phyloP scores from a whole-genome alignment of 2,113 vertebrate species.

The Hymenochirus boettgeri region DNA sequence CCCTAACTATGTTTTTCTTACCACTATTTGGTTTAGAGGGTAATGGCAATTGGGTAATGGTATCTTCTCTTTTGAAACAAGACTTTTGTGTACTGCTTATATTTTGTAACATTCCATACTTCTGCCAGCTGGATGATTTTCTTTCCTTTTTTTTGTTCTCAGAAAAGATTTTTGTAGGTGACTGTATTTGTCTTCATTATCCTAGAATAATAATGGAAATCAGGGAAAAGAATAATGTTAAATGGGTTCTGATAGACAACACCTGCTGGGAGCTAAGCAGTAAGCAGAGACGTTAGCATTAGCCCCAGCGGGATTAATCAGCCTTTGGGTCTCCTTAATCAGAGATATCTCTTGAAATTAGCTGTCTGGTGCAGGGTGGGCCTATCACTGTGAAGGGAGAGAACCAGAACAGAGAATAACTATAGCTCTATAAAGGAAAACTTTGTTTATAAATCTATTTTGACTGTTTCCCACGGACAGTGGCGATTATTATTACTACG shows the following conservation, averaged over 20 bases:
- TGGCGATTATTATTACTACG: too few species aligned
- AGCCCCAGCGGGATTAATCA: conserved; percentile 54
- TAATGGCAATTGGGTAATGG: too few species aligned
- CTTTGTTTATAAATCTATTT: too few species aligned
- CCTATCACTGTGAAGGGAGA: background rate
- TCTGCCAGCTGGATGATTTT: conserved; percentile 38
- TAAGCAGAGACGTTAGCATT: conserved; percentile 58
- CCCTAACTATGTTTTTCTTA: too few species aligned
- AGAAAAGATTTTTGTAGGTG: conserved; percentile 33
- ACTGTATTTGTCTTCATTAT: conserved; percentile 44
- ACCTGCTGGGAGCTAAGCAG: conserved; percentile 62
- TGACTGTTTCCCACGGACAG: too few species aligned
- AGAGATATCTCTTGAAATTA: conserved; percentile 63
- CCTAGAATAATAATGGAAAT: conserved; percentile 52
- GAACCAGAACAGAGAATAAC: background rate
- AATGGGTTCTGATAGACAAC: conserved; percentile 55
- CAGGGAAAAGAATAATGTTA: conserved; percentile 56
- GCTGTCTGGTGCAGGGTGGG: background rate
- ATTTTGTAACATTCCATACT: conserved; percentile 2
- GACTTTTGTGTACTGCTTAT: too few species aligned
- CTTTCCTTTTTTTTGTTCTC: conserved; percentile 39
- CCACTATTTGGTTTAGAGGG: too few species aligned
- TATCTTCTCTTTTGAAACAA: too few species aligned
- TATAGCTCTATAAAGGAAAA: conserved; percentile 14
- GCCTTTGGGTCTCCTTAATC: conserved; percentile 62